Base-by-base conservation (phyloP, 1,140 invertebrate species). In the Drosophila teissieri region DNA sequence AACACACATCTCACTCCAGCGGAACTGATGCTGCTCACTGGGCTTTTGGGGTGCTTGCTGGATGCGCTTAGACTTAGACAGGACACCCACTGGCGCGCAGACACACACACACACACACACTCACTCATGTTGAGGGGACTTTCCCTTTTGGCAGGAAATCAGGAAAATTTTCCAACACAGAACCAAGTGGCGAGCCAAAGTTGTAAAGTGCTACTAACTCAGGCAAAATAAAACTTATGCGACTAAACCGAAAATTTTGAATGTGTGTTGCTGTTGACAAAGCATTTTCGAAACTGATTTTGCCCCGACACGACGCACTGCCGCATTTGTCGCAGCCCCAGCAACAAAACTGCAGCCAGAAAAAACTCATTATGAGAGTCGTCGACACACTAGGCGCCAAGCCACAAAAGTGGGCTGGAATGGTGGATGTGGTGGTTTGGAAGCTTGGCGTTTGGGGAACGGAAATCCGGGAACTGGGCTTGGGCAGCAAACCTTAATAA, bases 201-300 rank as follows among this genome's bases (percentile, higher is more conserved):
- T 73, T 73, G 58, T 56, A 60, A 73, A 76, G 37, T 36, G 44
- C 51, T 67, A 78, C 82, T 53, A 86, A 88, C 83, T 70, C 64
- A 84, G 77, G 51, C 39, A 77, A 82, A 88, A 89, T 57, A 80
- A 88, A 84, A 89, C 60, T 84, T 89, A 89, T 84, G 84, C 84
- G 84, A 89, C 84, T 89, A 89, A 89, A 89, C 85, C 85, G 84
- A 89, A 89, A 89, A 80, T 89, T 89, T 89, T 73, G 77, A 89
- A 89, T 89, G 77, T 83, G 84, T 89, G 84, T 84, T 89, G 84
- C 84, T 89, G 84, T 89, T 89, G 84, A 89, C 80, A 89, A 89
- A 89, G 84, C 84, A 89, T 89, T 84, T 89, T 89, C 84, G 84
- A 89, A 89, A 89, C 84, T 89, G 84, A 89, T 89, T 89, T 82